Base-by-base conservation (phyloP, 2,797 vertebrate species). In the Spinus olivaceus region DNA sequence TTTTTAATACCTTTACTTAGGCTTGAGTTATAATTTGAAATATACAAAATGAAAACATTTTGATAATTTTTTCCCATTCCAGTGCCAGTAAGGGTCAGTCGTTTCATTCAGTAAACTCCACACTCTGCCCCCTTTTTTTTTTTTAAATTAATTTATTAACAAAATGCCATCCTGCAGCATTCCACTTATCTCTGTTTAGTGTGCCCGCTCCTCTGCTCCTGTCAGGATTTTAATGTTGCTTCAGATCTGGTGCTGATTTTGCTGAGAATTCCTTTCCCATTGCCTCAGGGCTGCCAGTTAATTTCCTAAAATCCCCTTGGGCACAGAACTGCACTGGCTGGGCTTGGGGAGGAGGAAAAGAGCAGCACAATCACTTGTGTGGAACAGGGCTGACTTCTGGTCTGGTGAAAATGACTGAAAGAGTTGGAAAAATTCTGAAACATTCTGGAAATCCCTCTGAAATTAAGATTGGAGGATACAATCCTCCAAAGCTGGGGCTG, bases 221-320 rank as follows among this genome's bases (percentile, higher is more conserved):
- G 11, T 15, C 0, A 0, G 25, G n/a, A 30, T 21, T 71, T 44
- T 10, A 39, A 24, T 11, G 1, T 56, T 8, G 0, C 20, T 86
- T 79, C 66, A 49, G 35, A 59, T 69, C 64, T 63, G 51, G 18
- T 44, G 59, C 28, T 56, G 60, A 22, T 60, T 73, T 60, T 84
- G 33, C 44, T 85, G 44, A 56, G 51, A 65, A 65, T 28, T 72
- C 44, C 54, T 72, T 39, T 39, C 20, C 64, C 3, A 0, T 10
- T 51, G 24, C 23, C 39, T 88, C 18, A 2, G 0, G 1, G 12
- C 53, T 76, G 78, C 39, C 46, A 79, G 30, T 41, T 77, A 15
- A 53, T 60, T 87, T 70, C 50, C 46, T 57, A 50, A 92, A 60
- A 42, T 87, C 33, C n/a, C 8, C 5, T 35, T 66, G 14, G 7